Evolutionary conservation across 2,888 invertebrate species (phyloP).

Genomic region (Campaea margaritaria): DNA sequence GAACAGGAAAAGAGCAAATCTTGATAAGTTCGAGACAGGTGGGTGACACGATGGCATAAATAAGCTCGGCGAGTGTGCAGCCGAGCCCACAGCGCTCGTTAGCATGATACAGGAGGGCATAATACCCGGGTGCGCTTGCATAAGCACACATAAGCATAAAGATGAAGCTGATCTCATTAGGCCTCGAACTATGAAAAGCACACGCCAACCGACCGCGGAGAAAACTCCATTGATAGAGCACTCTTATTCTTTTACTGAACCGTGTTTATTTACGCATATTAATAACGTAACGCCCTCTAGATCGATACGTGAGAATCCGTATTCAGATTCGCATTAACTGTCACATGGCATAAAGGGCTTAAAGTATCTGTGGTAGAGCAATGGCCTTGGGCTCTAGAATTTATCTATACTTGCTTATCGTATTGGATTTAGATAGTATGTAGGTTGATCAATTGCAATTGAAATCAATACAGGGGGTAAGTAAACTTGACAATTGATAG

Average conservation of each 20-base stretch:
- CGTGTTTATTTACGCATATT: conserved; percentile 38
- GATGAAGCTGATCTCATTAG: conserved; percentile 66
- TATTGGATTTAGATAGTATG: conserved; percentile 21
- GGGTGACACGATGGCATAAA: conserved; percentile 24
- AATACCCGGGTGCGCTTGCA: conserved; percentile 49
- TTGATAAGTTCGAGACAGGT: conserved; percentile 8
- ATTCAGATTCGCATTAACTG: conserved; percentile 2
- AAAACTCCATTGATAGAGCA: conserved; percentile 65
- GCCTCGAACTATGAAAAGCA: conserved; percentile 66
- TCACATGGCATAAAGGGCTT: background rate
- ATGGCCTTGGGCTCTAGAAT: conserved; percentile 19
- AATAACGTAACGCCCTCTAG: conserved; percentile 21
- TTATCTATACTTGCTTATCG: conserved; percentile 13
- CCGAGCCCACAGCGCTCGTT: conserved; percentile 49
- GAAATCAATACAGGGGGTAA: conserved; percentile 3
- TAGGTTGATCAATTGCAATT: conserved; percentile 15
- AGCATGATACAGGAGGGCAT: conserved; percentile 46
- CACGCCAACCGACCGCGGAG: conserved; percentile 51
- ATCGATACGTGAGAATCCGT: conserved; percentile 21
- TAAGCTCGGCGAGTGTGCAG: conserved; percentile 31
- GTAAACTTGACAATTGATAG: background rate
- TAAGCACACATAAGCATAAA: conserved; percentile 54
- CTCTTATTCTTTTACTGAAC: conserved; percentile 58
- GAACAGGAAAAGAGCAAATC: conserved; percentile 14
- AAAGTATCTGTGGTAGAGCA: background rate